Evolutionary conservation across 2,113 vertebrate species (phyloP), one percentile per base, ranked within the genome.

Genomic region (Anthoscopus minutus): DNA sequence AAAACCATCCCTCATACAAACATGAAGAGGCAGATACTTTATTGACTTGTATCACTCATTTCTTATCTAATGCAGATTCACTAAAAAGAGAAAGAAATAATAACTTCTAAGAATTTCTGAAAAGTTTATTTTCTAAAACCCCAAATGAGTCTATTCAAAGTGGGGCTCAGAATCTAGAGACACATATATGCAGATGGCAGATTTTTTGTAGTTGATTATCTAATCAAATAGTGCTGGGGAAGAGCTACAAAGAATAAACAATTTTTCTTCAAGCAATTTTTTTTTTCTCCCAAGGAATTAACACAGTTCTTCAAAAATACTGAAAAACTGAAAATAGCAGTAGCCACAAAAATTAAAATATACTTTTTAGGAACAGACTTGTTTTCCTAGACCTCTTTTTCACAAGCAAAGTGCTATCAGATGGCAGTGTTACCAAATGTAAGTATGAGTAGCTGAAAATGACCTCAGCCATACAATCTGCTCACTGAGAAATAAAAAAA

Each of bases 131-230:
- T 95, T 88, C 76, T 73, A 84, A 92, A 92, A 65, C 28, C 15
- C n/a, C 13, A 79, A 88, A 89, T 79, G 53, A 62, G 35, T 33
- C 90, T 77, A 92, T 92, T 95, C 78, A 96, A 92, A 91, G 54
- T 5, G 5, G 35, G 45, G 17, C 47, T 76, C 37, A 48, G 37
- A 86, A 67, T 77, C 45, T 53, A 73, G 56, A 65, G 81, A 57
- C 28, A 67, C 10, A 87, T 44, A 74, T 65, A 62, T 9, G 51
- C 82, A 94, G 83, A 80, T 92, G 78, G 77, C 42, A 88, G 77
- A 78, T 51, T 80, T 73, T 89, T 89, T 93, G 78, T 77, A 62
- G 40, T 1, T 77, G 60, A 51, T 80, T 73, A 73, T 82, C 73
- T 95, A 91, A 91, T 30, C 31, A 62, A 27, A 15, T 37, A 76